Evolutionary conservation across 2,797 vertebrate species (phyloP).

Genomic region (Sebastiscus albofasciatus): DNA sequence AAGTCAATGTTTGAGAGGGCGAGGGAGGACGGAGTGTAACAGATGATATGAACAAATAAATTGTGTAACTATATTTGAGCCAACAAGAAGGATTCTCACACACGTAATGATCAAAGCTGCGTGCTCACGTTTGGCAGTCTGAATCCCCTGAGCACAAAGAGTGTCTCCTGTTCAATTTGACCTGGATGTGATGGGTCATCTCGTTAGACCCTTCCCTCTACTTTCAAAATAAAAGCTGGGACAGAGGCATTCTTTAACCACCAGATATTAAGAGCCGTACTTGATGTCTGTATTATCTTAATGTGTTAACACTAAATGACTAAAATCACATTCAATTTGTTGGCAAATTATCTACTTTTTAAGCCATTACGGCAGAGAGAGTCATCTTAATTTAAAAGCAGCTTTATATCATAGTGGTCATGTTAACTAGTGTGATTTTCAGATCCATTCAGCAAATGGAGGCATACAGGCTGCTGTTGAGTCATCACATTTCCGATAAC

Average conservation of each 20-base stretch:
- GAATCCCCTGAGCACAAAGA: background rate
- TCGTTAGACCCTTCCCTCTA: background rate
- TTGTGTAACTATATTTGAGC: background rate
- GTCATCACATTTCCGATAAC: constrained; percentile 54
- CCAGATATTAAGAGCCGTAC: background rate
- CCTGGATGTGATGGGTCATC: background rate
- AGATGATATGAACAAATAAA: background rate
- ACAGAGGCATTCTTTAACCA: background rate
- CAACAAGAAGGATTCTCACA: background rate
- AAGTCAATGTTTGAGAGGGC: background rate
- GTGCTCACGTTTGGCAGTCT: background rate
- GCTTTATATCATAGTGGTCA: background rate
- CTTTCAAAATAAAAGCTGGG: background rate
- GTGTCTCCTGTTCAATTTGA: background rate
- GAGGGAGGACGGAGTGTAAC: background rate
- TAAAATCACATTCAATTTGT: background rate
- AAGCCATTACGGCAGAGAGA: background rate
- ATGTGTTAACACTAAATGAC: background rate
- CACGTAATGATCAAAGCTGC: background rate
- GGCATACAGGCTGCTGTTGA: constrained; percentile 43
- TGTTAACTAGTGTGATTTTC: background rate
- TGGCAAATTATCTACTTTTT: background rate
- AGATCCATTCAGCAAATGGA: constrained; percentile 52
- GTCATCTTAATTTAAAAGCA: background rate
- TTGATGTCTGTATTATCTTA: background rate